These are phyloP conservation scores for Alethe castanea DNA, from an alignment of 2,113 vertebrate genomes.

Conservation along the genomic window DNA sequence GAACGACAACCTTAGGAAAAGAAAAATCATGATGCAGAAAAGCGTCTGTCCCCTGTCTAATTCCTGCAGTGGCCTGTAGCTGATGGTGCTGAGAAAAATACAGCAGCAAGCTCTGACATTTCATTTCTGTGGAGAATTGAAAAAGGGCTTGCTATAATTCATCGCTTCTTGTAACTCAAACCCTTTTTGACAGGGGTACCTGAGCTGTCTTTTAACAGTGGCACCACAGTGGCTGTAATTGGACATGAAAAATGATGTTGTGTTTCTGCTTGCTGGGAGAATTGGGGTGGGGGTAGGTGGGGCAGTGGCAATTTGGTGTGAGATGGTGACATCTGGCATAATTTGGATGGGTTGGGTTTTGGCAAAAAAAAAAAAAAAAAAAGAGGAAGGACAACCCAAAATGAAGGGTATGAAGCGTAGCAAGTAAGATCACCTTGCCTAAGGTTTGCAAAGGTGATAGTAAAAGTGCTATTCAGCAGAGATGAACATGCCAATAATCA, in stretches of 20 bases:
- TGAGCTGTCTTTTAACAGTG: constrained; percentile 65
- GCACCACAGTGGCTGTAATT: constrained; percentile 56
- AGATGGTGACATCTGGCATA: neutral
- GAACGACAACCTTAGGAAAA: constrained; percentile 24
- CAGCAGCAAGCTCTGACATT: constrained; percentile 70
- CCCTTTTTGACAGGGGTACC: constrained; percentile 66
- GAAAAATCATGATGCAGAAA: constrained; percentile 61
- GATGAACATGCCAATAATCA: neutral
- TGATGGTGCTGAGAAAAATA: constrained; percentile 68
- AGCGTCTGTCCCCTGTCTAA: constrained; percentile 64
- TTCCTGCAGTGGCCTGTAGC: constrained; percentile 63
- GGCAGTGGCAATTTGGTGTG: neutral
- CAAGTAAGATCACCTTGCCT: neutral
- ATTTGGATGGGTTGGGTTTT: neutral
- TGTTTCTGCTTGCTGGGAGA: neutral
- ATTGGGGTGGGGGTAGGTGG: neutral
- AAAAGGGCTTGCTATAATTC: constrained; percentile 72
- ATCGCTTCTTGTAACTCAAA: constrained; percentile 72
- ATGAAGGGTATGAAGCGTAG: neutral
- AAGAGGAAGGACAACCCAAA: neutral
- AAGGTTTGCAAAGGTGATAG: neutral
- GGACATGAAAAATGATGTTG: constrained; percentile 71
- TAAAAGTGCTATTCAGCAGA: neutral
- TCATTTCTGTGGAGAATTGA: constrained; percentile 72
- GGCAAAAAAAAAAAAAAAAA: neutral